Evolutionary conservation across 1,140 invertebrate genomes (phyloP).

Genomic region (Pogonomyrmex barbatus): DNA sequence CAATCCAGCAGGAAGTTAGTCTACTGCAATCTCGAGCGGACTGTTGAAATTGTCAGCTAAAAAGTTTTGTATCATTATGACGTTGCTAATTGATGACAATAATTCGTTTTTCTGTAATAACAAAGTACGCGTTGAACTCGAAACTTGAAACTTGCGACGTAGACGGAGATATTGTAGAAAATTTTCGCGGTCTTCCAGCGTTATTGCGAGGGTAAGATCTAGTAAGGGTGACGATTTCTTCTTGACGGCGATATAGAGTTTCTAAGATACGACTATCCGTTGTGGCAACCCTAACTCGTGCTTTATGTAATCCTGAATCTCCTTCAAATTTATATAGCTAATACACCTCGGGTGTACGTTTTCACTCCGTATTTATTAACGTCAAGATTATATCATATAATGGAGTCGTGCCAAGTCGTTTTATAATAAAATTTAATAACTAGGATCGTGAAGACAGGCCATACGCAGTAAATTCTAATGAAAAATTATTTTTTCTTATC

Average conservation of each 20-base stretch:
- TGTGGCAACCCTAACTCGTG: constrained; percentile 8
- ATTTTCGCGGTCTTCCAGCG: constrained; percentile 6
- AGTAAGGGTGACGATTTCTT: constrained; percentile 40
- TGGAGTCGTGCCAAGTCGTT: constrained; percentile 28
- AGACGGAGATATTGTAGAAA: constrained; percentile 1
- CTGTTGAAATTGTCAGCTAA: constrained; percentile 14
- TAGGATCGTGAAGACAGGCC: not conserved
- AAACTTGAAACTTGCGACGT: constrained; percentile 28
- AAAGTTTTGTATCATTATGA: constrained; percentile 21
- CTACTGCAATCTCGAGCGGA: not conserved
- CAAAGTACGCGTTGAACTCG: constrained; percentile 23
- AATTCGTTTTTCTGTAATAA: constrained; percentile 27
- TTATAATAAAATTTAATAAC: constrained; percentile 47
- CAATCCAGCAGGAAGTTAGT: not conserved
- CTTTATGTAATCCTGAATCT: constrained; percentile 36
- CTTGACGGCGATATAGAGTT: constrained; percentile 6
- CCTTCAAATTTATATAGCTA: constrained; percentile 50
- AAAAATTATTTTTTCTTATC: not conserved
- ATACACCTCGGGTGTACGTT: constrained; percentile 14
- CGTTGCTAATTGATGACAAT: constrained; percentile 38
- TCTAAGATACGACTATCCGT: constrained; percentile 17
- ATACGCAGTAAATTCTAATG: not conserved
- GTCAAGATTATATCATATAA: constrained; percentile 43
- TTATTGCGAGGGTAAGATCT: constrained; percentile 16
- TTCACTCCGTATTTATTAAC: constrained; percentile 55